Conservation (phyloP, 1,140 invertebrate genomes). For the Whitmania pigra region DNA sequence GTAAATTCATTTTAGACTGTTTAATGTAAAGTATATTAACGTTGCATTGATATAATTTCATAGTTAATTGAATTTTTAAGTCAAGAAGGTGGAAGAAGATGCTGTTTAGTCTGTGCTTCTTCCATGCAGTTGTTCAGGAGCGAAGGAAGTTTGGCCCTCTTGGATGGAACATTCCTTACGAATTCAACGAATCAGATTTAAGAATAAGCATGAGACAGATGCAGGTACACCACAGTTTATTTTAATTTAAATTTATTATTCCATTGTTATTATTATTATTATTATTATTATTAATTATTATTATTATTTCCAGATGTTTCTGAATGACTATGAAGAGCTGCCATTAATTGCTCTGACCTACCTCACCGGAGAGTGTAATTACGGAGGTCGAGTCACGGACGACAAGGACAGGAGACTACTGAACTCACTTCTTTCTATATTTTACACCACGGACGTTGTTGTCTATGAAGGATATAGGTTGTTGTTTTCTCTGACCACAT, state of each 20-base stretch:
- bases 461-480: slow-evolving; percentile 40
- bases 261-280: too few relatives aligned
- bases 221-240: slow-evolving; percentile 35
- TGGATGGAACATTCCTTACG: slow-evolving; percentile 45
- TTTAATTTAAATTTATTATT: background rate
- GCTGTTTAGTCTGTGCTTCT: slow-evolving; percentile 43
- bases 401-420: slow-evolving; percentile 42
- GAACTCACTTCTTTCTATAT: slow-evolving; percentile 35
- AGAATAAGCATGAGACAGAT: slow-evolving; percentile 43
- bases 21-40: background rate
- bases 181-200: slow-evolving; percentile 44
- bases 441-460: slow-evolving; percentile 35
- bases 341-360: slow-evolving; percentile 41
- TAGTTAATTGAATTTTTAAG: slow-evolving; percentile 28
- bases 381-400: slow-evolving; percentile 53
- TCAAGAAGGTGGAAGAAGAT: slow-evolving; percentile 40
- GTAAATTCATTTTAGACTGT: too few relatives aligned
- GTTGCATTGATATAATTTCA: background rate
- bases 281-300: background rate
- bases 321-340: slow-evolving; percentile 43
- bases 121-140: slow-evolving; percentile 44
- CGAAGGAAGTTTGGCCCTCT: slow-evolving; percentile 43
- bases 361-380: slow-evolving; percentile 79
- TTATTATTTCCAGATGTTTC: slow-evolving; percentile 37
- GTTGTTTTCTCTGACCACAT: slow-evolving; percentile 18